Conservation (phyloP, 2,113 vertebrate genomes). For the Pluvialis apricaria region DNA sequence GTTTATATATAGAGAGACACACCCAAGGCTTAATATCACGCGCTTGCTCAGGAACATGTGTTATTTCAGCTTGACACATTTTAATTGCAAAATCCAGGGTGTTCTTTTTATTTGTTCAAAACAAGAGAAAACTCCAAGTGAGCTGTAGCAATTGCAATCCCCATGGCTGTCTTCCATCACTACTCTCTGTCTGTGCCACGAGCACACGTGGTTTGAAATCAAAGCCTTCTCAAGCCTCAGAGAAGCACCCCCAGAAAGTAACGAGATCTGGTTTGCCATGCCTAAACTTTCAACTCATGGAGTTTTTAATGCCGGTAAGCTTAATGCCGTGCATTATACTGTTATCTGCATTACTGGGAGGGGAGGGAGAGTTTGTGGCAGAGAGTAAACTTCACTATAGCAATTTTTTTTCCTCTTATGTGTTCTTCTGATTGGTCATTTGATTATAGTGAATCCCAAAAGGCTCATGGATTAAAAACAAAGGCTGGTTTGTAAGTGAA, state of each 20-base stretch:
- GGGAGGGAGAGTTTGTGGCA: not conserved
- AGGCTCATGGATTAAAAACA: constrained; percentile 80
- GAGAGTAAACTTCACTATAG: constrained; percentile 38
- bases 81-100: constrained; percentile 41
- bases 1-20: constrained; percentile 12
- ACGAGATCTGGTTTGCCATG: not conserved
- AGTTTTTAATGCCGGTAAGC: constrained; percentile 6
- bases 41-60: constrained; percentile 16
- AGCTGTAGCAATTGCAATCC: not conserved
- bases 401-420: constrained; percentile 7
- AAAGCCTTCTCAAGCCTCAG: not conserved
- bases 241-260: constrained; percentile 2
- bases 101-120: constrained; percentile 8
- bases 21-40: not conserved
- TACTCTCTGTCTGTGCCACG: not conserved
- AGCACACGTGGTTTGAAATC: constrained; percentile 15
- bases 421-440: constrained; percentile 57
- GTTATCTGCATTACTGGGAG: constrained; percentile 11
- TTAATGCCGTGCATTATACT: not conserved
- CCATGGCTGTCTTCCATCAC: not conserved
- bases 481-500: constrained; percentile 83
- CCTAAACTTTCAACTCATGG: not conserved
- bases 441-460: constrained; percentile 66
- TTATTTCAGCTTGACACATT: constrained; percentile 47
- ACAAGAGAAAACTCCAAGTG: constrained; percentile 7